Base-by-base conservation (phyloP, 2,113 vertebrate genomes). In the Mesembrinibis cayennensis region DNA sequence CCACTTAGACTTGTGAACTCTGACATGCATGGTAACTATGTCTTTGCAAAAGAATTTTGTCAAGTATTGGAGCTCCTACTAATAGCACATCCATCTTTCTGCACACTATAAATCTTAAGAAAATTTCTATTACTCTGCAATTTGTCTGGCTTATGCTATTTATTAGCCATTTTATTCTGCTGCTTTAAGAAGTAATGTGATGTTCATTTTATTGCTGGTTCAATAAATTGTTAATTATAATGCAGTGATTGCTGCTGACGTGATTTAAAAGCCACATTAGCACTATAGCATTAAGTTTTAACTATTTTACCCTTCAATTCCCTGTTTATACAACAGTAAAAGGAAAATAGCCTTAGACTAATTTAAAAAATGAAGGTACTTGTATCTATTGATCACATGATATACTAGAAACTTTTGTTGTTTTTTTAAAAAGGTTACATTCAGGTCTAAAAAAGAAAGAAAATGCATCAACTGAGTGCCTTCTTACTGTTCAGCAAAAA, bases 161-260 rank as follows among this genome's bases (percentile, higher is more conserved):
- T 98, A 98, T 98, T 98, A 98, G 98, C 98, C 98, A 98, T 98
- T 98, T 98, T 98, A 98, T 98, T 98, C 98, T 98, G 98, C 98
- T 98, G 98, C 98, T 99, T 98, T 98, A 98, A 98, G 98, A 98
- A 99, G 98, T 98, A 98, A 98, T 98, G 98, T 98, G 98, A 98
- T 98, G 98, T 98, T 99, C 98, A 98, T 98, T 98, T 98, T 99
- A 98, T 98, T 98, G 98, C 98, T 98, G 98, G 98, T 98, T 99
- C 98, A 99, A 99, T 98, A 99, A 99, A 98, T 98, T 99, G 98
- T 99, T 99, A 99, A 99, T 99, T 99, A 99, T 99, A 99, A 98
- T 98, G 98, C 98, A 98, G 98, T 98, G 98, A 99, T 99, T 98
- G 98, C 98, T 98, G 98, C 98, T 98, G 98, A 99, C 98, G 98